phyloP scores from a whole-genome alignment of 2,113 vertebrate genomes.

The Eonycteris spelaea region DNA sequence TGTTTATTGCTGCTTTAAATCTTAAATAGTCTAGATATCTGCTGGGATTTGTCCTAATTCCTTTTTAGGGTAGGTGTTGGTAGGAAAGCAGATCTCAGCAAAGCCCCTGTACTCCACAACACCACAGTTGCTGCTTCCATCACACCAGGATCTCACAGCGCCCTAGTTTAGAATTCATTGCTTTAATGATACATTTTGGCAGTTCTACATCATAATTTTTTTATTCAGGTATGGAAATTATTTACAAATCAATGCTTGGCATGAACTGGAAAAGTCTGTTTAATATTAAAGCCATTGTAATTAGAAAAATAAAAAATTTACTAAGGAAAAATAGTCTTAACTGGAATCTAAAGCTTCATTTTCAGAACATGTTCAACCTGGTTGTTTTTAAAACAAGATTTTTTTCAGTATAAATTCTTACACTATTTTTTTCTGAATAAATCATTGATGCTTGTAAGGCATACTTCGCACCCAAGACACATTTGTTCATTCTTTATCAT shows the following conservation, averaged over 20 bases:
- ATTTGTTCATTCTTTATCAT: neutral
- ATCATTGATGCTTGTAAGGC: neutral
- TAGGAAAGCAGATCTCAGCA: neutral
- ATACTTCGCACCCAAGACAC: neutral
- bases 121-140: neutral
- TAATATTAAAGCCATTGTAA: slow-evolving; percentile 26
- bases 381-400: neutral
- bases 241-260: neutral
- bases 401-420: neutral
- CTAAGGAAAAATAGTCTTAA: neutral
- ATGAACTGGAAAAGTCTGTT: neutral
- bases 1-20: neutral
- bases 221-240: neutral
- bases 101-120: neutral
- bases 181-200: slow-evolving; percentile 41
- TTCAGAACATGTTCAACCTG: neutral
- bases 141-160: neutral
- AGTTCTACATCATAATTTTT: slow-evolving; percentile 4
- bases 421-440: neutral
- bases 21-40: neutral
- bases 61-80: neutral
- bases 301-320: slow-evolving; percentile 9
- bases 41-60: slow-evolving; percentile 6
- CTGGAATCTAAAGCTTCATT: neutral
- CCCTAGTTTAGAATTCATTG: slow-evolving; percentile 34